These are phyloP conservation scores for Sinocyclocheilus grahami DNA, from an alignment of 2,113 vertebrate genomes.

Conservation along the genomic window DNA sequence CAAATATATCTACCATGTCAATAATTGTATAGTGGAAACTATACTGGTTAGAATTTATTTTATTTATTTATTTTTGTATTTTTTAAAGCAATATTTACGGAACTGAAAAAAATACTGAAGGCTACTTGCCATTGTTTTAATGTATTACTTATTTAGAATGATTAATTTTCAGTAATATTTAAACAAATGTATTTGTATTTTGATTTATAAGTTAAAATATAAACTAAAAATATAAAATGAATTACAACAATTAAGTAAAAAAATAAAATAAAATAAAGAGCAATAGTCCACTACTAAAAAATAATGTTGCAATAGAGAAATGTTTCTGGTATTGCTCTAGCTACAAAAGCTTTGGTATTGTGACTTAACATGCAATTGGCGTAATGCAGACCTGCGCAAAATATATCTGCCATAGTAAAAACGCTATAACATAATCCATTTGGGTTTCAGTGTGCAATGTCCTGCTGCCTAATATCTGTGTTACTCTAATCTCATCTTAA, in stretches of 20 bases:
- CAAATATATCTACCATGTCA: background rate
- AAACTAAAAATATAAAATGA: background rate
- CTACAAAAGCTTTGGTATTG: background rate
- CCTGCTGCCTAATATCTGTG: background rate
- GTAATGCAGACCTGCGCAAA: background rate
- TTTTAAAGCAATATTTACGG: background rate
- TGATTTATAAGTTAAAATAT: background rate
- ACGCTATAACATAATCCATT: background rate
- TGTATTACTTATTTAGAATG: background rate
- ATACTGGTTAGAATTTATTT: background rate
- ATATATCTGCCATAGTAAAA: background rate
- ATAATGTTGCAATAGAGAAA: background rate
- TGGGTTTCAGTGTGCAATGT: background rate
- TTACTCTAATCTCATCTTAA: background rate
- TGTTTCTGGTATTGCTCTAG: background rate
- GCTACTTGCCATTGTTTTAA: background rate
- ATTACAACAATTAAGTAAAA: background rate
- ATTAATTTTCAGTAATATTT: background rate
- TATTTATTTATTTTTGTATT: background rate
- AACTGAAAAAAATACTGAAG: background rate
- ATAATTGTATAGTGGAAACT: background rate
- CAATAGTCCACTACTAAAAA: too few relatives aligned
- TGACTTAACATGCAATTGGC: background rate
- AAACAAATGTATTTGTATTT: background rate
- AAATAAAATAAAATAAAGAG: background rate